These are phyloP conservation scores for Heliothis subflexa DNA, from an alignment of 1,140 invertebrate species.

Conservation along the genomic window DNA sequence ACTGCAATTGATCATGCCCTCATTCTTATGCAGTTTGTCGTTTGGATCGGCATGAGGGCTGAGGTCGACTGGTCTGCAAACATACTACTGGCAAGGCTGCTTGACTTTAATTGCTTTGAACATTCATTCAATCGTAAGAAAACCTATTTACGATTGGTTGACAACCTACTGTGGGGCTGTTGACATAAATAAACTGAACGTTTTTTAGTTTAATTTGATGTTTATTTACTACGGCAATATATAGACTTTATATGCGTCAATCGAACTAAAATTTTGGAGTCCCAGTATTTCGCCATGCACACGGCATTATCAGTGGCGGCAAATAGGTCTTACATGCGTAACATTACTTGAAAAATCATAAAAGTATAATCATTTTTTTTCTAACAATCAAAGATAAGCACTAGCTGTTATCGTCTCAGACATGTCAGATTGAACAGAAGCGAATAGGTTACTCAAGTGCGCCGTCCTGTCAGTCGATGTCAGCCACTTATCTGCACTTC, in stretches of 20 bases:
- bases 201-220: too few relatives aligned
- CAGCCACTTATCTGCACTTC: constrained; percentile 6
- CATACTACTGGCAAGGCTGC: constrained; percentile 36
- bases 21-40: constrained; percentile 48
- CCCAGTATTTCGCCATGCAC: too few relatives aligned
- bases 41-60: constrained; percentile 33
- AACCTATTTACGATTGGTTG: not conserved
- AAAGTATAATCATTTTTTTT: not conserved
- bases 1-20: constrained; percentile 35
- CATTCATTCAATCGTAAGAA: constrained; percentile 17
- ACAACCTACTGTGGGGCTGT: too few relatives aligned
- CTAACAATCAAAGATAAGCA: constrained; percentile 7
- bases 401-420: constrained; percentile 1
- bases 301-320: too few relatives aligned
- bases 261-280: too few relatives aligned
- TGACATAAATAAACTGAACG: too few relatives aligned
- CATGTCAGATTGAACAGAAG: constrained; percentile 6
- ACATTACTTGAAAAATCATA: not conserved
- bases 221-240: too few relatives aligned
- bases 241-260: too few relatives aligned
- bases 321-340: not conserved
- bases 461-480: constrained; percentile 13
- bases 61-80: constrained; percentile 51
- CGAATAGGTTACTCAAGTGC: constrained; percentile 10
- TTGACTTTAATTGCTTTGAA: constrained; percentile 25